Evolutionary conservation across 2,888 invertebrate species (phyloP), one percentile per base, ranked within the genome.

Genomic region (Thecocarcelia acutangulata): DNA sequence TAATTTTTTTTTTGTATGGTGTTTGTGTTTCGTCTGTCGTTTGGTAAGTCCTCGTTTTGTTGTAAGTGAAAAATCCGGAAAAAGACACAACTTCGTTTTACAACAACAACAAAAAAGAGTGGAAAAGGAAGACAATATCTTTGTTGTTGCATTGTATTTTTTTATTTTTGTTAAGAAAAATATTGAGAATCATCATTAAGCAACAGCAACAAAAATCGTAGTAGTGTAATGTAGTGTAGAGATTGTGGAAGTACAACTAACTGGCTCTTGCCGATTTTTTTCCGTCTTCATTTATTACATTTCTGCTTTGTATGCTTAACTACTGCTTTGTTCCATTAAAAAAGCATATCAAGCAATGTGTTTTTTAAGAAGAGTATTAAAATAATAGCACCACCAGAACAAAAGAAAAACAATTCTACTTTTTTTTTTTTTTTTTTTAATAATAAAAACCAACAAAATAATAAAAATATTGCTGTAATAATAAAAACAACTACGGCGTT

Each of bases 41-140:
- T 72, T 76, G 58, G 61, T 72, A 59, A 69, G 73, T 78, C 81
- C 72, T 81, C 68, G 73, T 82, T 78, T 78, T 78, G 74, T 78
- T 82, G 82, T 78, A 82, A 82, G 74, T 82, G 74, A 75, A 82
- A 80, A 82, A 82, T 82, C 82, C 82, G 82, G 82, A 82, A 81
- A 78, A 82, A 82, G 74, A 82, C 54, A 73, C 73, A 82, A 82
- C 82, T 78, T 82, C 74, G 77, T 70, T 59, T 73, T 79, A 73
- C 78, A 73, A 72, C 78, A 72, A 72, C 64, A 73, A 54, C 58
- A 58, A 56, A 33, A 58, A 72, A 28, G 59, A 15, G 9, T 19
- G 42, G 69, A 76, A 78, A 76, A 78, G 58, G 64, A 70, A 75
- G 58, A 52, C 56, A 64, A 72, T 66, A 52, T 66, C 70, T 78